phyloP scores from a whole-genome alignment of 1,140 invertebrate genomes.

The Drosophila quadrilineata region DNA sequence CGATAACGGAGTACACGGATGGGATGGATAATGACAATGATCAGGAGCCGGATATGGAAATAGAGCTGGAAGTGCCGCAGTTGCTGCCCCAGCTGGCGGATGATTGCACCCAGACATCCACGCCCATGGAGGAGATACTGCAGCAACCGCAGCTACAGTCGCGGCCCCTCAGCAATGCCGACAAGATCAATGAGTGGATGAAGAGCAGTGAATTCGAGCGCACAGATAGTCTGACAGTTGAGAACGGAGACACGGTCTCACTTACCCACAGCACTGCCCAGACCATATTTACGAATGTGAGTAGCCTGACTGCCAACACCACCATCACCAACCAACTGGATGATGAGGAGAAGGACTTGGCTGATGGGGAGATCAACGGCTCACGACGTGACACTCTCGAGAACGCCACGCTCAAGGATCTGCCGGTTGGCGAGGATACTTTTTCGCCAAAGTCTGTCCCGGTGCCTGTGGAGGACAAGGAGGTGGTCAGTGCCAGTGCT shows the following conservation, averaged over 20 bases:
- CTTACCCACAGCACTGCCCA: constrained; percentile 57
- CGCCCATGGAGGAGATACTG: constrained; percentile 73
- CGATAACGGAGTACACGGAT: constrained; percentile 59
- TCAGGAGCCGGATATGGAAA: constrained; percentile 57
- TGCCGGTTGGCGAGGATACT: constrained; percentile 45
- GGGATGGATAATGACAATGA: constrained; percentile 59
- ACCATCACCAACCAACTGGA: constrained; percentile 72
- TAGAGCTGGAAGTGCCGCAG: constrained; percentile 70
- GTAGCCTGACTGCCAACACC: constrained; percentile 63
- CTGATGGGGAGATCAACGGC: constrained; percentile 84
- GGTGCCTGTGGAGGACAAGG: constrained; percentile 29
- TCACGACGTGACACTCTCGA: constrained; percentile 82
- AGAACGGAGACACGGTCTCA: constrained; percentile 64
- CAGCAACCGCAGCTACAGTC: constrained; percentile 59
- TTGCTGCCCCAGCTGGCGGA: constrained; percentile 58
- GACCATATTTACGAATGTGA: constrained; percentile 65
- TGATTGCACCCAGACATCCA: constrained; percentile 71
- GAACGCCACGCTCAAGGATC: constrained; percentile 71
- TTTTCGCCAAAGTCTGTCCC: constrained; percentile 1
- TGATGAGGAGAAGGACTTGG: constrained; percentile 83
- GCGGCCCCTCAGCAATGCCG: constrained; percentile 51
- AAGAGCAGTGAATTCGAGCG: constrained; percentile 74
- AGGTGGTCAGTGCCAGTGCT: constrained; percentile 45
- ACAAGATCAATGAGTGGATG: constrained; percentile 80
- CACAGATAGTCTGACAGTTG: constrained; percentile 71